A percentile compares a stretch with the other conserved stretches of the same genome.
These are phyloP conservation scores for Podarcis cretensis DNA, from an alignment of 2,113 vertebrate species.

Conservation along the genomic window DNA sequence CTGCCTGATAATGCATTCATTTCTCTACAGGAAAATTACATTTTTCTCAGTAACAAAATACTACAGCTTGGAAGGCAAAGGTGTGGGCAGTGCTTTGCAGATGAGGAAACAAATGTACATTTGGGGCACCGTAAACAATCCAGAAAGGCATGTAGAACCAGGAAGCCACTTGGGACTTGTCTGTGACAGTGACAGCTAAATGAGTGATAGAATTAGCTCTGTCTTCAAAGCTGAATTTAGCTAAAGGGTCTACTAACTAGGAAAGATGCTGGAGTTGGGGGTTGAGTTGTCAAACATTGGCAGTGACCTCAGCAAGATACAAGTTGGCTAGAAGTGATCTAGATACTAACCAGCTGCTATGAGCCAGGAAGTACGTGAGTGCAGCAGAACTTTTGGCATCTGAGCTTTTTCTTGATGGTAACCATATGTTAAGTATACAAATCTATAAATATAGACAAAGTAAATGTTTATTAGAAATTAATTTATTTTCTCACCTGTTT, in stretches of 20 bases:
- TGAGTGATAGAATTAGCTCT: background rate
- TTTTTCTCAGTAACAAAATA: background rate
- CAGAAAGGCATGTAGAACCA: background rate
- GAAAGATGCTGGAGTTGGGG: constrained; percentile 44
- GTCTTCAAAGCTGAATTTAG: constrained; percentile 17
- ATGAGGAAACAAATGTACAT: background rate
- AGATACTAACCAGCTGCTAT: constrained; percentile 69
- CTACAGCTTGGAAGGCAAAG: background rate
- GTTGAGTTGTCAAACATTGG: constrained; percentile 78
- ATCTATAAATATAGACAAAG: background rate
- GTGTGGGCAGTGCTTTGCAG: background rate
- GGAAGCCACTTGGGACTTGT: constrained; percentile 22
- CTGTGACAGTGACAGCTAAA: background rate
- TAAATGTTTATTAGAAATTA: background rate
- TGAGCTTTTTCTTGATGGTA: constrained; percentile 14
- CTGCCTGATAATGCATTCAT: background rate
- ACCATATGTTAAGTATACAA: background rate
- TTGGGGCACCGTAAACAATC: background rate
- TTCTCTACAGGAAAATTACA: background rate
- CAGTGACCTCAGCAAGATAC: constrained; percentile 68
- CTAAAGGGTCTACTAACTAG: constrained; percentile 76
- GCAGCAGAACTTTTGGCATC: background rate
- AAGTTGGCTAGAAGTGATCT: constrained; percentile 71
- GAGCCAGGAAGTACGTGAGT: constrained; percentile 50
- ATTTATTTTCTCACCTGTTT: background rate